phyloP scores from a whole-genome alignment of 2,888 invertebrate genomes.

The Sesia bembeciformis region DNA sequence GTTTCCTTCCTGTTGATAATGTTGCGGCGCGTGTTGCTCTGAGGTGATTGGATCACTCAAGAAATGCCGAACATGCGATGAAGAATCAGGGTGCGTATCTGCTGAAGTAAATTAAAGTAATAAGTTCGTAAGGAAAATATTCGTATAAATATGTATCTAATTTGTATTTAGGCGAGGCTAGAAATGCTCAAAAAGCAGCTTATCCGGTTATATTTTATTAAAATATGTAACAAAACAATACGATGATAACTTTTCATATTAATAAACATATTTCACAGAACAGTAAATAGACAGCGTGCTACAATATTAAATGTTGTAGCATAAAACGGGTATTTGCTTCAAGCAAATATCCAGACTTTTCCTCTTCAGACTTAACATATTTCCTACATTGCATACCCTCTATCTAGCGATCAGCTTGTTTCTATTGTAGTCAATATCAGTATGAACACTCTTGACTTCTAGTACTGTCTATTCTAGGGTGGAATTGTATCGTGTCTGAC shows the following conservation, averaged over 20 bases:
- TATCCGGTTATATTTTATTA: background rate
- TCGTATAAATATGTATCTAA: background rate
- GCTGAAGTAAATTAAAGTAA: slow-evolving; percentile 19
- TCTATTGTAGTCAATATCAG: too few relatives aligned
- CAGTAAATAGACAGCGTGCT: too few relatives aligned
- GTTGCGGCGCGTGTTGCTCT: slow-evolving; percentile 17
- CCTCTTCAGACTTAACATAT: too few relatives aligned
- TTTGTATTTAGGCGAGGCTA: background rate
- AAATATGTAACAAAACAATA: background rate
- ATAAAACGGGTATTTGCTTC: too few relatives aligned
- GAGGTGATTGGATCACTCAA: slow-evolving; percentile 25
- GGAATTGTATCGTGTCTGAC: too few relatives aligned
- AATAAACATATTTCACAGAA: too few relatives aligned
- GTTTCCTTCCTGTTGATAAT: slow-evolving; percentile 30
- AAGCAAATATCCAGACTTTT: too few relatives aligned
- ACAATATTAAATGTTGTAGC: too few relatives aligned
- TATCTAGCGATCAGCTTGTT: too few relatives aligned
- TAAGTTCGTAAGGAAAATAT: background rate
- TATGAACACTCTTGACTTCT: too few relatives aligned
- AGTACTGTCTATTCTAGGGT: too few relatives aligned
- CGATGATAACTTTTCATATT: background rate
- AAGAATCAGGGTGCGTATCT: slow-evolving; percentile 23
- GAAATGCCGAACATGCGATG: slow-evolving; percentile 15
- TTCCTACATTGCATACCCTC: too few relatives aligned
- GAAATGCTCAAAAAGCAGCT: background rate